These are phyloP conservation scores for Leuctra nigra DNA, from an alignment of 2,888 invertebrate species.

Conservation along the genomic window DNA sequence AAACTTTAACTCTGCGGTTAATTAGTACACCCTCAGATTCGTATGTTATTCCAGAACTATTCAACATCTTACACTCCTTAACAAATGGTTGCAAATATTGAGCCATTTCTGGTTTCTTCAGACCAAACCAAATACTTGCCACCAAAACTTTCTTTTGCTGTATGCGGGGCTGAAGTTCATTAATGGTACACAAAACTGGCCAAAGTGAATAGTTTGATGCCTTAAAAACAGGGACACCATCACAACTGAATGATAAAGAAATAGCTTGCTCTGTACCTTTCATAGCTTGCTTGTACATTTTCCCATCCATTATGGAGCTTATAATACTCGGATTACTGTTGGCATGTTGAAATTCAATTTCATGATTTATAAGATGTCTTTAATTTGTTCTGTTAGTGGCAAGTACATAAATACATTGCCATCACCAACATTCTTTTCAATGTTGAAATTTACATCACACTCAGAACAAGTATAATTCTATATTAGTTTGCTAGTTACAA, in stretches of 20 bases:
- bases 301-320: not conserved
- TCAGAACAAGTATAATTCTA: not conserved
- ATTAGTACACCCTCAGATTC: not conserved
- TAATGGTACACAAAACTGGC: conserved; percentile 6
- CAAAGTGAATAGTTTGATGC: not conserved
- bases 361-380: not conserved
- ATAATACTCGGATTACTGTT: no score
- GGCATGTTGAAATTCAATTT: no score
- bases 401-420: conserved; percentile 2
- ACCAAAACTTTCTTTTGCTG: not conserved
- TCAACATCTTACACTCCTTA: not conserved
- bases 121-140: conserved; percentile 5
- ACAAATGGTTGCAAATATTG: not conserved
- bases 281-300: not conserved
- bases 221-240: conserved; percentile 14
- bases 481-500: not conserved
- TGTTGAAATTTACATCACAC: not conserved
- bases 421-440: not conserved
- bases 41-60: not conserved
- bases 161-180: not conserved
- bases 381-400: not conserved
- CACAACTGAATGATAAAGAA: conserved; percentile 1
- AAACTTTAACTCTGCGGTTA: not conserved
- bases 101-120: not conserved
- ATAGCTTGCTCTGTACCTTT: not conserved